Evolutionary conservation across 2,888 invertebrate genomes (phyloP).

Genomic region (Zonitis immaculata): DNA sequence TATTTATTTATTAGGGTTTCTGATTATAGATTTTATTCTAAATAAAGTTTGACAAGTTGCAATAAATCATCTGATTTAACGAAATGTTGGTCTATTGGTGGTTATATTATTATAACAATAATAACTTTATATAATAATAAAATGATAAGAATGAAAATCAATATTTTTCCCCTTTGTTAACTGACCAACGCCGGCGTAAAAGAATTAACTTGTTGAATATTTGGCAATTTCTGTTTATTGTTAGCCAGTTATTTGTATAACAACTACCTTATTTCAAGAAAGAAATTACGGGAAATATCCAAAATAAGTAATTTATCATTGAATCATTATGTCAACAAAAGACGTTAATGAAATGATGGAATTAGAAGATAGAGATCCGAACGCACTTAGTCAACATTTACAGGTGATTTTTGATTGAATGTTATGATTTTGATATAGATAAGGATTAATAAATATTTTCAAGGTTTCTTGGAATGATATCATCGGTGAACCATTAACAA

Average conservation of each 20-base stretch:
- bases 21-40: no score
- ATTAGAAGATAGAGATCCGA: conserved; percentile 67
- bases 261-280: neutral
- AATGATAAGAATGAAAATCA: conserved; percentile 6
- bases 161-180: conserved; percentile 13
- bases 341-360: conserved; percentile 50
- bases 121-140: neutral
- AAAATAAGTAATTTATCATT: neutral
- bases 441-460: conserved; percentile 14
- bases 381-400: conserved; percentile 63
- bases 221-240: conserved; percentile 5
- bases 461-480: conserved; percentile 69
- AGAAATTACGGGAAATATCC: neutral
- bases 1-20: no score
- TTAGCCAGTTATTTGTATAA: conserved; percentile 10
- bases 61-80: no score
- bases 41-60: no score
- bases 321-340: conserved; percentile 38
- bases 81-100: no score
- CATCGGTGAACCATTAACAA: conserved; percentile 66
- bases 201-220: conserved; percentile 19
- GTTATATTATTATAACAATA: no score
- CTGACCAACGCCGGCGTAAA: conserved; percentile 23
- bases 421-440: conserved; percentile 16
- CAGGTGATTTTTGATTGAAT: conserved; percentile 52